Base-by-base conservation (phyloP, 2,797 vertebrate genomes). In the Cynodonichthys magdalenae region DNA sequence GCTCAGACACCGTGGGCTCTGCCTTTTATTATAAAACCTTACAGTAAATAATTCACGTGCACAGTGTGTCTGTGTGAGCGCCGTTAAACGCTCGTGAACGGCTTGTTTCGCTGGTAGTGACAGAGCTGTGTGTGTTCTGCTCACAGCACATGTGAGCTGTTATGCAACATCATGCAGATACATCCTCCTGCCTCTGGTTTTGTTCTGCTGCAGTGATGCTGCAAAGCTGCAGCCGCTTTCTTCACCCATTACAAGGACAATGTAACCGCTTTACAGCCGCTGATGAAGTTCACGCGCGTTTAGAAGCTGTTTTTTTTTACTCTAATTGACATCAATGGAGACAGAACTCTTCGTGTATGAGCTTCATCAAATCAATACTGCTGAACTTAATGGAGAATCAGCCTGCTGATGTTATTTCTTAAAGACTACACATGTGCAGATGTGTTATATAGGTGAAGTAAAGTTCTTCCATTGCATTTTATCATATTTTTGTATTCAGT, bases 151-250 rank as follows among this genome's bases (percentile, higher is more conserved):
- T 82, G 83, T 48, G 59, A 45, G 69, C 53, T 68, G 69, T 91
- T 91, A 91, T 84, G 90, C 87, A 89, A 91, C 82, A 70, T 75
- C 77, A 45, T 59, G 76, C 81, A 70, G 72, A 18, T 46, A 62
- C 71, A 67, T 18, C 69, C 55, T 60, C 64, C 59, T 49, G 24
- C 47, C 47, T 45, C 65, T 78, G 78, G 77, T 58, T 3, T 74
- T 79, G 80, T 77, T 50, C 24, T 63, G 53, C 51, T 69, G 64
- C 76, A 53, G 48, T 52, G 63, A 55, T 66, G 77, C 24, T 17
- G 34, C 42, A 34, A 55, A 54, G 68, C 63, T n/a, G 36, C 51
- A 11, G 60, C 15, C 18, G 54, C 31, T 29, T 29, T 31, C 20
- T 19, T n/a, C 15, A 10, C 39, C 47, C 0, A 0, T 49, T 14